A percentile compares a stretch with the other conserved stretches of the same genome.
Evolutionary conservation across 2,888 invertebrate genomes (phyloP).

Genomic region (Toxonevra muliebris): DNA sequence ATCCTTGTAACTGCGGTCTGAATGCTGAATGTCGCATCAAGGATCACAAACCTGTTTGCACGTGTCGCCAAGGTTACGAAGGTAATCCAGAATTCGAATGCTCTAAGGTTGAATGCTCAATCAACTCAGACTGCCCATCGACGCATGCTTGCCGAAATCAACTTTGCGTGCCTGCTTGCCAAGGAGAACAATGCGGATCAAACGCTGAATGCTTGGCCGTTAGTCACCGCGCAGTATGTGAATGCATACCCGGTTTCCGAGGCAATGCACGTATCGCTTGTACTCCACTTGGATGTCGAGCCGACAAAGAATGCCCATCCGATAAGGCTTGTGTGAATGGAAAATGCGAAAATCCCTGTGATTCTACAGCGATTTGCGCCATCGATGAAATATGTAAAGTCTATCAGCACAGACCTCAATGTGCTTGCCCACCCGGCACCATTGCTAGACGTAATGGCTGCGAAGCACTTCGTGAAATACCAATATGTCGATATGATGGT

Average conservation of each 20-base stretch:
- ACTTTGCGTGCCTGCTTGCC: conserved; percentile 84
- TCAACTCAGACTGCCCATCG: conserved; percentile 80
- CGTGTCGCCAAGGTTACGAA: conserved; percentile 82
- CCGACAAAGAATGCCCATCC: conserved; percentile 82
- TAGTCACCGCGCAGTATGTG: conserved; percentile 84
- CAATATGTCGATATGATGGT: conserved; percentile 77
- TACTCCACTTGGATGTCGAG: conserved; percentile 80
- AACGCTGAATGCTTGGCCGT: conserved; percentile 82
- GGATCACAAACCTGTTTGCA: conserved; percentile 88
- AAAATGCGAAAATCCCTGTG: conserved; percentile 82
- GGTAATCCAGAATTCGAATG: conserved; percentile 88
- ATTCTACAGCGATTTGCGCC: conserved; percentile 73
- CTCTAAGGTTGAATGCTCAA: conserved; percentile 76
- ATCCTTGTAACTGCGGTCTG: conserved; percentile 87
- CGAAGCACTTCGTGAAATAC: conserved; percentile 67
- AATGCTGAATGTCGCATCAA: conserved; percentile 85
- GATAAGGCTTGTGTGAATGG: conserved; percentile 83
- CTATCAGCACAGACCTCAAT: conserved; percentile 79
- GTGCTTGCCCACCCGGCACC: conserved; percentile 82
- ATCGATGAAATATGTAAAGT: conserved; percentile 79
- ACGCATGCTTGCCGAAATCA: conserved; percentile 85
- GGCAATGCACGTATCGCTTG: conserved; percentile 85
- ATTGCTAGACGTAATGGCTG: conserved; percentile 73
- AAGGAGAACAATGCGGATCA: conserved; percentile 78
- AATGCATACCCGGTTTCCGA: conserved; percentile 81